A percentile compares a stretch with the other conserved stretches of the same genome.
Conservation (phyloP, 2,888 invertebrate species). For the Catocala sponsa region DNA sequence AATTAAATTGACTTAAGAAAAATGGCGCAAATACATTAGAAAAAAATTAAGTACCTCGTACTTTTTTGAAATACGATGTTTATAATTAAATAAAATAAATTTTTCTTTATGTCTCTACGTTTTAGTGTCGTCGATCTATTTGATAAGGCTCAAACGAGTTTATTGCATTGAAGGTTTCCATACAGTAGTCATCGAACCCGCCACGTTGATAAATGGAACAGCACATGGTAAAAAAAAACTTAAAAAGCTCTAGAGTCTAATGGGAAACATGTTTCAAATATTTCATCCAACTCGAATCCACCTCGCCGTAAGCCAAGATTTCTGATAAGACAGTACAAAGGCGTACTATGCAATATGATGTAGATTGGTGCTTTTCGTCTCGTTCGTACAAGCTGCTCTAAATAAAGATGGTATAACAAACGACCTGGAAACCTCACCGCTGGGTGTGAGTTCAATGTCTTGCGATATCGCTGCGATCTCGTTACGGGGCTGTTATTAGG, state of each 20-base stretch:
- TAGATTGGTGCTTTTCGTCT: constrained; percentile 30
- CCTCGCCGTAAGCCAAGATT: constrained; percentile 31
- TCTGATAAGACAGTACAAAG: constrained; percentile 18
- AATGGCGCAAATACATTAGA: too few relatives aligned
- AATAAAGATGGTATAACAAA: constrained; percentile 43
- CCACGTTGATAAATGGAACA: too few relatives aligned
- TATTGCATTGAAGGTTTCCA: too few relatives aligned
- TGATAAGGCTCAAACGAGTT: too few relatives aligned
- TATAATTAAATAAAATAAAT: too few relatives aligned
- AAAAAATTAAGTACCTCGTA: too few relatives aligned
- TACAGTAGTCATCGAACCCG: too few relatives aligned
- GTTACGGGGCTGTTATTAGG: constrained; percentile 52
- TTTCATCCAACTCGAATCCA: background rate
- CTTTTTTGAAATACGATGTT: too few relatives aligned
- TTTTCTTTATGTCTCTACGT: too few relatives aligned
- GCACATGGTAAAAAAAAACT: background rate
- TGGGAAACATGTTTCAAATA: background rate
- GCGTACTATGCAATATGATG: constrained; percentile 25
- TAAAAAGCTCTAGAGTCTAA: background rate
- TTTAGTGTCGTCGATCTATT: too few relatives aligned
- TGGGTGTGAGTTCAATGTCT: constrained; percentile 72
- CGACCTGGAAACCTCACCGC: constrained; percentile 45
- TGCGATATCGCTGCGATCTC: constrained; percentile 65
- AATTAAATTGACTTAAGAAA: too few relatives aligned
- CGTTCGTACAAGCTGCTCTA: constrained; percentile 44